Base-by-base conservation (phyloP, 1,140 invertebrate genomes). In the Ceratina calcarata region DNA sequence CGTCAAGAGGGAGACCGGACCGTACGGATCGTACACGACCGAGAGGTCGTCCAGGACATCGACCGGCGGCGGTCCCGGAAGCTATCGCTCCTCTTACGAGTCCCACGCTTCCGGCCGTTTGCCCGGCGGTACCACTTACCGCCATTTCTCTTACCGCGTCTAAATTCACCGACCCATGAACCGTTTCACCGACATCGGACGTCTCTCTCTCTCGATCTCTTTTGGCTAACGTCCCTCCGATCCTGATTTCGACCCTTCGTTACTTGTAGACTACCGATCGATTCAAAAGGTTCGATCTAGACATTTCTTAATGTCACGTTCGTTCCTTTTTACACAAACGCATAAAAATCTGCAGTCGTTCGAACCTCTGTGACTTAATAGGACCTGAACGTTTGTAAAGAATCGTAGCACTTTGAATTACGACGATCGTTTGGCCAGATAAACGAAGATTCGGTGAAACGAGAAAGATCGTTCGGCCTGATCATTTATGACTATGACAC, bases 121-220 rank as follows among this genome's bases (percentile, higher is more conserved):
- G 89, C 97, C 96, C 71, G 95, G 95, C 85, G 96, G 96, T 89
- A 97, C 96, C 87, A 94, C 93, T 87, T 97, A 97, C 91, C 96
- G 96, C 82, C 96, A 97, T 91, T 97, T 95, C 92, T 96, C 96
- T 83, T 97, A 97, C 93, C 96, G 96, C 91, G 96, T 97, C 89
- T 97, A 96, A 94, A 85, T n/a, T 20, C 49, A 57, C 66, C 58
- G 62, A 53, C 65, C 55, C 60, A 64, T 79, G 37, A 45, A 45
- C 37, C 13, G n/a, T 78, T 78, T 73, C 77, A 58, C 61, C 77
- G 24, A 73, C 55, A 10, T 53, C 53, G 12, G 1, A 55, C 53
- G 12, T 53, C 3, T 53, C 51, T 12, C 12, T n/a, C n/a, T 18
- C 53, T 55, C 18, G 53, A 55, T 55, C 53, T 55, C 15, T 15